Evolutionary conservation across 2,888 invertebrate genomes (phyloP), one percentile per base, ranked within the genome.

Genomic region (Drosophila koepferae): DNA sequence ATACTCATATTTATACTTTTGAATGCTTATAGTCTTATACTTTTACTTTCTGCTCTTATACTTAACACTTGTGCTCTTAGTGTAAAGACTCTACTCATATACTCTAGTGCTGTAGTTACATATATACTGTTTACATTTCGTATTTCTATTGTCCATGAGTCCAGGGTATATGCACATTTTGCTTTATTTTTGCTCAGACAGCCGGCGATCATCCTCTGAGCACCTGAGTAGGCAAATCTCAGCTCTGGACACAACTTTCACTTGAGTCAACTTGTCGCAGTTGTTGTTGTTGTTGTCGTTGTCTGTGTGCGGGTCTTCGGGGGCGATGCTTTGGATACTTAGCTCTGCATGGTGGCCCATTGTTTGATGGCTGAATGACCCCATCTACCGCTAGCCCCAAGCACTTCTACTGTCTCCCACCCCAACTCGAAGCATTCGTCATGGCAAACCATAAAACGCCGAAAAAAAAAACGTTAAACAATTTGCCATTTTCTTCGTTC

Each of bases 191-290:
- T 18, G 6, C 7, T 36, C 8, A 36, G 51, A 36, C 34, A 14
- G 18, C 18, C 12, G 60, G 9, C 41, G 63, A 72, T 72, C 73
- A 72, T 65, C 72, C 54, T 44, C 55, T 46, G n/a, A 28, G 53
- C 36, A 46, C 14, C 40, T 54, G 54, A 51, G 51, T 16, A 28
- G 54, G 38, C 64, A 74, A 55, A 73, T 51, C 51, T 51, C 56
- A 67, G 56, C 51, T 58, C 40, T 76, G 77, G 74, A 65, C 77
- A 71, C 66, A 88, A 84, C 84, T 84, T 84, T 84, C 84, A 84
- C 84, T 86, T 46, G 79, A 49, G 71, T 77, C 61, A 81, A 81
- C 72, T 78, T 78, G 79, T 86, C 65, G 76, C 20, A 14, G 56
- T 62, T 48, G 40, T 9, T 20, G 40, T 16, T 48, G 40, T 0